Evolutionary conservation across 2,113 vertebrate species (phyloP).

Genomic region (Astur gentilis): DNA sequence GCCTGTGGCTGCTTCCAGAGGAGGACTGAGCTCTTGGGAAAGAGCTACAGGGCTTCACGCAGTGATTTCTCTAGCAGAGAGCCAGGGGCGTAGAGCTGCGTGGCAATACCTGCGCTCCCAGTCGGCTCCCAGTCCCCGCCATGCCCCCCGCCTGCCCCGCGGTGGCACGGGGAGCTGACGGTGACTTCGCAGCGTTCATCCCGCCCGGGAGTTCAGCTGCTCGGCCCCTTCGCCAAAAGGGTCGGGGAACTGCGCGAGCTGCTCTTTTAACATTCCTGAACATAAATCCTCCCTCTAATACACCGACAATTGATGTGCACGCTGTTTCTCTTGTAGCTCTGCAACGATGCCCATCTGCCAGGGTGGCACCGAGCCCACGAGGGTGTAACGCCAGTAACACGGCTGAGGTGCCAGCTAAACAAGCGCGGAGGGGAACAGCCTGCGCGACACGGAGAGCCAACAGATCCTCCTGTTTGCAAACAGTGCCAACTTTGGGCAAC

Average conservation of each 20-base stretch:
- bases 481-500: neutral
- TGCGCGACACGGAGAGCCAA: neutral
- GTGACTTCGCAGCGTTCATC: accelerated
- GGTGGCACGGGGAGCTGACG: too few relatives aligned
- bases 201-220: accelerated
- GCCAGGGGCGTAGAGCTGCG: accelerated
- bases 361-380: neutral
- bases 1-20: neutral
- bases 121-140: neutral
- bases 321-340: neutral
- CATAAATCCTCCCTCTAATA: neutral
- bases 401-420: neutral
- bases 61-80: neutral
- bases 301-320: neutral
- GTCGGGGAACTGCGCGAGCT: neutral
- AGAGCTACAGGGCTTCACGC: neutral
- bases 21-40: neutral
- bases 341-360: conserved; percentile 7
- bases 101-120: neutral
- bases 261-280: neutral
- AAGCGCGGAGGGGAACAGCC: neutral
- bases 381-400: neutral
- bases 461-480: conserved; percentile 1
- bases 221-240: accelerated
- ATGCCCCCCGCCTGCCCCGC: accelerated